Percentiles rank a stretch among this genome's conserved stretches.
These are phyloP conservation scores for Tor tambroides DNA, from an alignment of 2,113 vertebrate genomes.

Conservation along the genomic window DNA sequence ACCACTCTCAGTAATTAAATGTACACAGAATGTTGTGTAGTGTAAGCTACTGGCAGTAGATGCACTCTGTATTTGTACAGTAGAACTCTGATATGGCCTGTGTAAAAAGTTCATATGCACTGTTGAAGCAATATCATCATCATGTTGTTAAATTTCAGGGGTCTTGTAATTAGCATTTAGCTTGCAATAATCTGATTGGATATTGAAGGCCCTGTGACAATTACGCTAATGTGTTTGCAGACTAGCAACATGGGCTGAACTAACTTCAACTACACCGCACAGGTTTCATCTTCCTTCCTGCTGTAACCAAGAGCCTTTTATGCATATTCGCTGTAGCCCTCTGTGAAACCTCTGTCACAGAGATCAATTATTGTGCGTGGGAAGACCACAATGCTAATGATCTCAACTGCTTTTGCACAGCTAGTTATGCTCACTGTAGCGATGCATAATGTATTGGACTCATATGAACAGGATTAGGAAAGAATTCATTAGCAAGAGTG, in stretches of 20 bases:
- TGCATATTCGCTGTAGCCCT: conserved; percentile 10
- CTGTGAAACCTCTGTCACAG: conserved; percentile 27
- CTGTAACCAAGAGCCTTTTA: conserved; percentile 28
- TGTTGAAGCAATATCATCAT: background rate
- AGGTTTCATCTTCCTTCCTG: background rate
- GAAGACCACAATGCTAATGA: conserved; percentile 50
- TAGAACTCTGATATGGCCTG: background rate
- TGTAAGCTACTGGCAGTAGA: background rate
- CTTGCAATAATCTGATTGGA: conserved; percentile 27
- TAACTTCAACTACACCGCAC: background rate
- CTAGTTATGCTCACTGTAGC: conserved; percentile 26
- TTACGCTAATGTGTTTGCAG: conserved; percentile 16
- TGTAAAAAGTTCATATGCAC: conserved; percentile 12
- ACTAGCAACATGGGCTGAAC: background rate
- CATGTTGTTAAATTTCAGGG: background rate
- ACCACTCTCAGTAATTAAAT: conserved; percentile 54
- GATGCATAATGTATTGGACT: conserved; percentile 37
- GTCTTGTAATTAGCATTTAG: conserved; percentile 39
- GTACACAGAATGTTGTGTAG: no score
- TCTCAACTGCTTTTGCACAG: conserved; percentile 27
- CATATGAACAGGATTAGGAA: conserved; percentile 37
- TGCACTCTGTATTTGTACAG: background rate
- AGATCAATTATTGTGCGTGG: conserved; percentile 48
- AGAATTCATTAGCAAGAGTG: conserved; percentile 16
- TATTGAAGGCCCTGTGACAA: background rate